Base-by-base conservation (phyloP, 2,888 invertebrate species). In the Cephus rjabovi region DNA sequence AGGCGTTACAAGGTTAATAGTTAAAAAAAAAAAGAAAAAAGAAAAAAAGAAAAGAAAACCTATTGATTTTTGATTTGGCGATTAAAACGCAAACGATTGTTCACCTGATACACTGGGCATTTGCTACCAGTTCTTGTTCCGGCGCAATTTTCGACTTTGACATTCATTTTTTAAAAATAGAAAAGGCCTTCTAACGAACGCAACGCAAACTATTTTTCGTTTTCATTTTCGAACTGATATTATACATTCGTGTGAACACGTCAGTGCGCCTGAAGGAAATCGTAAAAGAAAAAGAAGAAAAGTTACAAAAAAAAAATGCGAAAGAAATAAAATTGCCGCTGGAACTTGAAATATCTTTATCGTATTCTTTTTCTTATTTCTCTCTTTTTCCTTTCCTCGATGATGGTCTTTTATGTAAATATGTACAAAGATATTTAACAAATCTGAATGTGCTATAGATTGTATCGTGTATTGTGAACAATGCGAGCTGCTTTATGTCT, bases 351-450 rank as follows among this genome's bases (percentile, higher is more conserved):
- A 56, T 56, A 56, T 56, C 56, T 56, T 56, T 23, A 23, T 23
- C 56, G 56, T 77, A 84, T 81, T 81, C 79, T 85, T 81, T 83
- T 77, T 79, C 71, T 76, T 81, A 56, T 56, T 56, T 56, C 56
- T 56, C 56, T 56, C 56, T 23, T 23, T 56, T 56, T 56, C 56
- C 23, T 56, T 56, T 56, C 23, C 56, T 56, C 56, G 56, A 9
- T 9, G 80, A 86, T 89, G 86, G 84, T 87, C 83, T 84, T 84
- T 85, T 83, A 83, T 85, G 82, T 86, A 86, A 87, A 82, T 89
- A 89, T 89, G 81, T 89, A 89, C 89, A 89, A 87, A 87, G 85
- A 83, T 89, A 88, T 89, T 87, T 86, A 86, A 88, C 85, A 87
- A 89, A 86, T 86, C 81, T 87, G 85, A 85, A 84, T 86, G 85